These are phyloP conservation scores for Peromyscus nudipes DNA, from an alignment of 2,797 vertebrate genomes.

Conservation along the genomic window DNA sequence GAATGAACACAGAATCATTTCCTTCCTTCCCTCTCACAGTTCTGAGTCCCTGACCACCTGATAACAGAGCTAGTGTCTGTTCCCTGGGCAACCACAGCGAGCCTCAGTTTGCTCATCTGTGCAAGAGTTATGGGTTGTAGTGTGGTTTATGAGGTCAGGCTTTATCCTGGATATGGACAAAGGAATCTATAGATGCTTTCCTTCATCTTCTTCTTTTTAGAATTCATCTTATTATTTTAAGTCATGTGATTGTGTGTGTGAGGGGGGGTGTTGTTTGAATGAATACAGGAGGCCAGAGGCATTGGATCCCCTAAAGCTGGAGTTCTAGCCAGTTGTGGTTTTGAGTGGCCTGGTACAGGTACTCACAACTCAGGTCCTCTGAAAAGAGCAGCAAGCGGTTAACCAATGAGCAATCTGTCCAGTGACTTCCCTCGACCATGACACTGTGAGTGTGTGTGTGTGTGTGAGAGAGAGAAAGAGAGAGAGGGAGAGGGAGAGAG, in stretches of 20 bases:
- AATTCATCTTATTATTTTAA: neutral
- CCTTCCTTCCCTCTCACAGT: neutral
- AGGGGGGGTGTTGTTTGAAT: no score
- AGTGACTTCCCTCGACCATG: neutral
- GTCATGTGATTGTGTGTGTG: neutral
- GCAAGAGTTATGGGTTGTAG: neutral
- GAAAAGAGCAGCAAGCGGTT: neutral
- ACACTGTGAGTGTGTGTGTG: neutral
- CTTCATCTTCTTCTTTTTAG: neutral
- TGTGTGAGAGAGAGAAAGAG: neutral
- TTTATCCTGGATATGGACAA: constrained; percentile 42
- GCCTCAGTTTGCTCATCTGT: constrained; percentile 52
- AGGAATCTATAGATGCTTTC: neutral
- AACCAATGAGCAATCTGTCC: neutral
- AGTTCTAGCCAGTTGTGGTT: neutral
- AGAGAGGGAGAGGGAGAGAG: neutral
- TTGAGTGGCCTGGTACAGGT: neutral
- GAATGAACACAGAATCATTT: constrained; percentile 46
- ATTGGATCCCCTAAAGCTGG: no score
- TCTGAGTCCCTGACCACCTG: neutral
- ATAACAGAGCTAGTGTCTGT: constrained; percentile 30
- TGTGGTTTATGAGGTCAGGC: neutral
- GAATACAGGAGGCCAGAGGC: neutral
- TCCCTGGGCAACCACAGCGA: neutral
- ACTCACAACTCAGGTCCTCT: neutral